A percentile compares a stretch with the other conserved stretches of the same genome.
These are phyloP conservation scores for Cetoscarus ocellatus DNA, from an alignment of 2,797 vertebrate genomes.

Conservation along the genomic window DNA sequence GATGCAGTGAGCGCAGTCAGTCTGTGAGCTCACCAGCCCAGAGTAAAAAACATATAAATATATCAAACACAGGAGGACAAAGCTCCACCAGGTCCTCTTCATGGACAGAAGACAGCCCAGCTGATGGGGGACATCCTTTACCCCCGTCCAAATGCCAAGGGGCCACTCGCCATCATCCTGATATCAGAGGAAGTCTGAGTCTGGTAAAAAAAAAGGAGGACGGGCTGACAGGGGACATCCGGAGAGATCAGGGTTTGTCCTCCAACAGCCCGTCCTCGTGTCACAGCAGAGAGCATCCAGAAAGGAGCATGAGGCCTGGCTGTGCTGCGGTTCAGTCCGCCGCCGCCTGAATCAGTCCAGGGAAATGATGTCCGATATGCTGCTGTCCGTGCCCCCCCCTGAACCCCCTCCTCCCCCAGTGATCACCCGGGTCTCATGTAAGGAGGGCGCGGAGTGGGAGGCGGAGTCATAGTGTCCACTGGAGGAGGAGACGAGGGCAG, in stretches of 20 bases:
- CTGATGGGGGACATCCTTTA: too few species aligned
- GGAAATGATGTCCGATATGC: constrained; percentile 92
- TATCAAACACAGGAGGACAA: neutral
- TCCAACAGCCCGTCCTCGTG: neutral
- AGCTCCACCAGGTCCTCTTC: neutral
- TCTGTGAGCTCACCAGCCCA: too few species aligned
- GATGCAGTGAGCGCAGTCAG: neutral
- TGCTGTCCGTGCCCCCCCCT: constrained; percentile 77
- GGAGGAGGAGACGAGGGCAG: constrained; percentile 88
- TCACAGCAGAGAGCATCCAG: neutral
- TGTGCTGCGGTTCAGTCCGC: constrained; percentile 7
- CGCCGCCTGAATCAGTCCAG: constrained; percentile 86
- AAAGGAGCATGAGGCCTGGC: constrained; percentile 18
- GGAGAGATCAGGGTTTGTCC: too few species aligned
- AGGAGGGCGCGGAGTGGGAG: constrained; percentile 80
- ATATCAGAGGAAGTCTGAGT: too few species aligned
- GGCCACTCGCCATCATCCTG: too few species aligned
- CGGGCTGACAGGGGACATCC: too few species aligned
- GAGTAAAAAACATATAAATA: too few species aligned
- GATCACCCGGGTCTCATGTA: constrained; percentile 88
- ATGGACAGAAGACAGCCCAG: too few species aligned
- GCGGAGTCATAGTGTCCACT: constrained; percentile 89
- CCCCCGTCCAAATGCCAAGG: too few species aligned
- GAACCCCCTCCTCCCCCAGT: constrained; percentile 78
- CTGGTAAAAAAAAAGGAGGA: too few species aligned